Evolutionary conservation across 2,888 invertebrate genomes (phyloP), one percentile per base, ranked within the genome.

Genomic region (Aphodius granarius): DNA sequence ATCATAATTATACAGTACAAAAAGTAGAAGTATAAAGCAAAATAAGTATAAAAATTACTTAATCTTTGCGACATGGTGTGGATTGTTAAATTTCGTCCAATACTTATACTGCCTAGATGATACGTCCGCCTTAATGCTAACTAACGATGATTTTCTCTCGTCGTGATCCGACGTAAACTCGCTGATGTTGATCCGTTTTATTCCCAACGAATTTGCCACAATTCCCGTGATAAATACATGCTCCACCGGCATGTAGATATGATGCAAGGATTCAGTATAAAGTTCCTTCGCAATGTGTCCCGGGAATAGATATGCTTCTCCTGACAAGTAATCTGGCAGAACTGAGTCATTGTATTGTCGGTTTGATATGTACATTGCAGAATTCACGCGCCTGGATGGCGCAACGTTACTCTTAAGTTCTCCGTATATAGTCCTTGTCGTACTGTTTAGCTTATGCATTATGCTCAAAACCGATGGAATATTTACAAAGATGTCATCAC

Each of bases 81-180:
- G 68, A 68, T 19, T 68, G 22, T 68, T 68, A 68, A 68, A 19
- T 68, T 20, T 20, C 16, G 20, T 22, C 68, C 68, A 68, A 68
- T 68, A 68, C 20, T 20, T 20, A 19, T 68, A 68, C 21, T 68
- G 68, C 68, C 20, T 68, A 13, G 68, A 18, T 19, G 68, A 20
- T n/a, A 20, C 22, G n/a, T 68, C 20, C 20, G 68, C 20, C 16
- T 68, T 68, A 20, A 20, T 21, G 20, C n/a, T 20, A 68, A 68
- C 66, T 17, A 20, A 4, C 22, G 68, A 68, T n/a, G 19, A 19
- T 68, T 20, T 22, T 20, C 15, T 19, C 5, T 21, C 13, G n/a
- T 68, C 21, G 6, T 68, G 68, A 20, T 68, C n/a, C n/a, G 21
- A 13, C n/a, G 6, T 68, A 68, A 68, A 68, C 21, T 68, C 68